A percentile compares a stretch with the other conserved stretches of the same genome.
Evolutionary conservation across 2,888 invertebrate genomes (phyloP).

Genomic region (Argyra leucocephala): DNA sequence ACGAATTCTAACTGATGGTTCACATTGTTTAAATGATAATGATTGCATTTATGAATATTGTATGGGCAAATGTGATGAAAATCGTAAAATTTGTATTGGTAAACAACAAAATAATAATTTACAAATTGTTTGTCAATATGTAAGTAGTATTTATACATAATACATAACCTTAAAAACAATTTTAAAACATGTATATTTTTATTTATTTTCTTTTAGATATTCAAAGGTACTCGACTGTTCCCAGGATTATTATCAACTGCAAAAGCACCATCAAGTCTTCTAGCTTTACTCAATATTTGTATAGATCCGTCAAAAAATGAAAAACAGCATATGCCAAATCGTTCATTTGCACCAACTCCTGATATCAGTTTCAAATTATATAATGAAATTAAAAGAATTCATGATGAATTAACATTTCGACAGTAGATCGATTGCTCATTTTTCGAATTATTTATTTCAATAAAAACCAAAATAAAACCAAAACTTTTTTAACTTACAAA

Average conservation of each 20-base stretch:
- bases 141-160: constrained; percentile 13
- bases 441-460: no score
- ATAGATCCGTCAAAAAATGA: constrained; percentile 32
- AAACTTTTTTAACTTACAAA: neutral
- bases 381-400: constrained; percentile 37
- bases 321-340: constrained; percentile 31
- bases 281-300: constrained; percentile 34
- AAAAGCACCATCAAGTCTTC: constrained; percentile 31
- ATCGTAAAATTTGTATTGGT: constrained; percentile 32
- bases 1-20: constrained; percentile 35
- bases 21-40: constrained; percentile 30
- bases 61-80: constrained; percentile 34
- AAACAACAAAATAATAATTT: constrained; percentile 40
- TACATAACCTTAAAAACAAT: neutral
- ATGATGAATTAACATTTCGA: constrained; percentile 30
- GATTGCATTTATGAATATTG: constrained; percentile 37
- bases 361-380: constrained; percentile 35
- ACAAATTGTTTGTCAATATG: constrained; percentile 36
- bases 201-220: constrained; percentile 28
- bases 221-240: constrained; percentile 34
- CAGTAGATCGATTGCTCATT: no score
- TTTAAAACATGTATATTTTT: neutral
- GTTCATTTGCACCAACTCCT: constrained; percentile 33
- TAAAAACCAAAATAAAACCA: no score
- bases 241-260: constrained; percentile 36